Percentiles rank a stretch among this genome's conserved stretches.
Conservation (phyloP, 2,888 invertebrate species). For the Empis livida region DNA sequence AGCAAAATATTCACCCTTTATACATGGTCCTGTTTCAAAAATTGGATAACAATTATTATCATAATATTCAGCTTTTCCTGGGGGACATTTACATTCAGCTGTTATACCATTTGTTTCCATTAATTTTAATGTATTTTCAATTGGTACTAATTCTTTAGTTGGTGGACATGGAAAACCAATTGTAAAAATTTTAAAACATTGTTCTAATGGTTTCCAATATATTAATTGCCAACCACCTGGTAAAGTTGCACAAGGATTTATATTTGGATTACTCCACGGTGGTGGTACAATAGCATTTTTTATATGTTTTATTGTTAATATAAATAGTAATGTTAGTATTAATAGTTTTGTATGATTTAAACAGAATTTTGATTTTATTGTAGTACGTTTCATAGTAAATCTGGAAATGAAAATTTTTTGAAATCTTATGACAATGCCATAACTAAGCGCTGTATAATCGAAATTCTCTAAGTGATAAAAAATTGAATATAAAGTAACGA, state of each 20-base stretch:
- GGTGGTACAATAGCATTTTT: conserved; percentile 55
- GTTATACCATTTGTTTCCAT: conserved; percentile 43
- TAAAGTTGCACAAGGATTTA: conserved; percentile 69
- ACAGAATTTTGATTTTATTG: neutral
- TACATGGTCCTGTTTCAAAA: conserved; percentile 62
- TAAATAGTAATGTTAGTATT: conserved; percentile 11
- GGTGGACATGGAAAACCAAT: conserved; percentile 71
- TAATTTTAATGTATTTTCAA: conserved; percentile 21
- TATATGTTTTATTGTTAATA: conserved; percentile 15
- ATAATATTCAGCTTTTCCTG: conserved; percentile 59
- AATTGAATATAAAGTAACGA: no score
- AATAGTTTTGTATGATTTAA: neutral
- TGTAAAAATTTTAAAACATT: conserved; percentile 80
- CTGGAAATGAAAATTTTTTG: no score
- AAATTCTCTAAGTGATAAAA: no score
- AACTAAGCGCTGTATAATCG: no score
- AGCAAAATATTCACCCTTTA: conserved; percentile 59
- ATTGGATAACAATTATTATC: conserved; percentile 61
- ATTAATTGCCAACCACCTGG: conserved; percentile 76
- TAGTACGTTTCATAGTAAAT: neutral
- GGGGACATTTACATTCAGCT: conserved; percentile 74
- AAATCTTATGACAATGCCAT: no score
- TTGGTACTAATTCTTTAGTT: conserved; percentile 69
- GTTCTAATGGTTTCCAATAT: conserved; percentile 70
- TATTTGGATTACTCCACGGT: conserved; percentile 70